Evolutionary conservation across 1,140 invertebrate genomes (phyloP).

Genomic region (Ostrea denselamellosa): DNA sequence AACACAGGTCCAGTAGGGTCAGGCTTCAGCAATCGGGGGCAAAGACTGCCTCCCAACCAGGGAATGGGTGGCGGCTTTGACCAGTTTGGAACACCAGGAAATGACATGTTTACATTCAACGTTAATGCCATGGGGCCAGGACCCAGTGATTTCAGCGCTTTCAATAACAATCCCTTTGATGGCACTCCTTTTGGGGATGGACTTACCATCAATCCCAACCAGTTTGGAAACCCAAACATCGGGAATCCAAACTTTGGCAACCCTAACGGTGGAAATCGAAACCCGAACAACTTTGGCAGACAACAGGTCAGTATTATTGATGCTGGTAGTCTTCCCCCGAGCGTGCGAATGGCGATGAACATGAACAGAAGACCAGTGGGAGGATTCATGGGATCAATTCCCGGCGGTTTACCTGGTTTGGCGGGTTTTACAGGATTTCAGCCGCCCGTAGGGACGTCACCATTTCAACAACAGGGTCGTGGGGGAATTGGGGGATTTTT

Average conservation of each 20-base stretch:
- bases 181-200: slow-evolving; percentile 32
- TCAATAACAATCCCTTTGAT: slow-evolving; percentile 3
- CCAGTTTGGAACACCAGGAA: slow-evolving; percentile 20
- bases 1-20: not conserved
- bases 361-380: slow-evolving; percentile 12
- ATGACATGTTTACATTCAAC: slow-evolving; percentile 33
- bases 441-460: not conserved
- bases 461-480: slow-evolving; percentile 2
- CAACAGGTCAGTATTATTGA: not conserved
- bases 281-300: not conserved
- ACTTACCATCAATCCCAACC: not conserved
- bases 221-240: not conserved
- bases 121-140: slow-evolving; percentile 24
- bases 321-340: not conserved
- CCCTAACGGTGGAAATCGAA: not conserved
- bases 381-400: slow-evolving; percentile 1
- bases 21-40: slow-evolving; percentile 14
- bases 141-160: slow-evolving; percentile 23
- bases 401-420: not conserved
- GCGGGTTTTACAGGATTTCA: not conserved
- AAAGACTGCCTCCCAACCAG: not conserved
- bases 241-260: not conserved
- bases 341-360: slow-evolving; percentile 18
- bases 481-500: not conserved
- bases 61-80: not conserved